These are phyloP conservation scores for Phragmatobia fuliginosa DNA, from an alignment of 2,888 invertebrate species.

Conservation along the genomic window DNA sequence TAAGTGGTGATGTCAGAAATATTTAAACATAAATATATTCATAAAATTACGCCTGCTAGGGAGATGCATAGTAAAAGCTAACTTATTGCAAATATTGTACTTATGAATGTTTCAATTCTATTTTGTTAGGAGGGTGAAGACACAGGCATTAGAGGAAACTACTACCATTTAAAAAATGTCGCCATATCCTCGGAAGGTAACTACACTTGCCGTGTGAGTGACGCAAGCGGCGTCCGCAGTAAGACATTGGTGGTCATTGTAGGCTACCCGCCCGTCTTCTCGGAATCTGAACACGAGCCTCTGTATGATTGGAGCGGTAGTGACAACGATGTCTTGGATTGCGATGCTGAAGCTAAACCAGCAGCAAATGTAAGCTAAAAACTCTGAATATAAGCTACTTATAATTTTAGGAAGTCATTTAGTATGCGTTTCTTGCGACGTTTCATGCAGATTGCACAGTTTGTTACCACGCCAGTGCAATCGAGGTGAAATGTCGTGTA, in stretches of 20 bases:
- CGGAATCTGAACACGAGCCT: neutral
- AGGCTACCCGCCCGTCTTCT: conserved; percentile 36
- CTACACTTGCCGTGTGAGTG: conserved; percentile 49
- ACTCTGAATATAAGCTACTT: neutral
- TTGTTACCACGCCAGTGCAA: no score
- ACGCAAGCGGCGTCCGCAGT: conserved; percentile 32
- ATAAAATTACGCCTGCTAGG: no score
- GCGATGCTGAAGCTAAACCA: conserved; percentile 31
- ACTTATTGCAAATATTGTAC: no score
- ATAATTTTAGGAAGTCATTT: no score
- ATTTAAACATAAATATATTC: no score
- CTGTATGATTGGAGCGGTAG: conserved; percentile 32
- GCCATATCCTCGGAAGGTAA: conserved; percentile 33
- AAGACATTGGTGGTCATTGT: conserved; percentile 44
- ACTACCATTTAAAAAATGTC: conserved; percentile 20
- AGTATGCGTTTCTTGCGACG: no score
- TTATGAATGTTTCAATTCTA: neutral
- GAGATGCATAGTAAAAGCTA: no score
- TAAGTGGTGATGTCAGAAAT: no score
- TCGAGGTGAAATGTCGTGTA: no score
- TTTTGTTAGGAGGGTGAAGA: conserved; percentile 15
- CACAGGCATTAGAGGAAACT: conserved; percentile 9
- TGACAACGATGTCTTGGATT: conserved; percentile 23
- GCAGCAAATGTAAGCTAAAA: conserved; percentile 27
- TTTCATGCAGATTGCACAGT: no score